phyloP scores from a whole-genome alignment of 2,888 invertebrate species.

The Falcaria lacertinaria region DNA sequence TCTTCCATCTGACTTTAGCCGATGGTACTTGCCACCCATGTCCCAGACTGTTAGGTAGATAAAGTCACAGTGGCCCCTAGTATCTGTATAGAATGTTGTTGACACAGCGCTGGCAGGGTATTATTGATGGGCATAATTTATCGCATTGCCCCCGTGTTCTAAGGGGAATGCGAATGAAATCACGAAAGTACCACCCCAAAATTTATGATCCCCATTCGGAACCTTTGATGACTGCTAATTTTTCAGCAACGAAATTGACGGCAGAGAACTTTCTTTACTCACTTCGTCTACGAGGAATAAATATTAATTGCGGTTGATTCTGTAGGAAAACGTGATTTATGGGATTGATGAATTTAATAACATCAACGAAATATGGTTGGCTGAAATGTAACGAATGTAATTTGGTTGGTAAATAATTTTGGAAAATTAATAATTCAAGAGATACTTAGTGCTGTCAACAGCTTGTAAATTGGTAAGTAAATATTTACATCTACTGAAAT shows the following conservation, averaged over 20 bases:
- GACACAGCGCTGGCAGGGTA: slow-evolving; percentile 60
- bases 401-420: neutral
- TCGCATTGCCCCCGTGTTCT: slow-evolving; percentile 57
- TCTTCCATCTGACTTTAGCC: slow-evolving; percentile 6
- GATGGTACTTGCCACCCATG: no score
- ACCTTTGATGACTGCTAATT: slow-evolving; percentile 68
- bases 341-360: slow-evolving; percentile 2
- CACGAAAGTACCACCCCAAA: slow-evolving; percentile 58
- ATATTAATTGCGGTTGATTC: slow-evolving; percentile 36
- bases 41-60: neutral
- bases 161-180: slow-evolving; percentile 65
- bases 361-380: neutral
- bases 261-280: slow-evolving; percentile 34
- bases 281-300: slow-evolving; percentile 32
- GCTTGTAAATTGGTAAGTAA: no score
- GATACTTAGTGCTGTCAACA: no score
- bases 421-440: no score
- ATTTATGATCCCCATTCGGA: slow-evolving; percentile 62
- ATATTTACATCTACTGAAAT: no score
- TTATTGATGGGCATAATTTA: slow-evolving; percentile 75
- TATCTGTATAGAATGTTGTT: slow-evolving; percentile 55
- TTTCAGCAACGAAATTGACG: slow-evolving; percentile 55
- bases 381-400: neutral
- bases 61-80: neutral
- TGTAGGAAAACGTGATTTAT: slow-evolving; percentile 26